Evolutionary conservation across 2,113 vertebrate genomes (phyloP).

Genomic region (Bujurquina vittata): DNA sequence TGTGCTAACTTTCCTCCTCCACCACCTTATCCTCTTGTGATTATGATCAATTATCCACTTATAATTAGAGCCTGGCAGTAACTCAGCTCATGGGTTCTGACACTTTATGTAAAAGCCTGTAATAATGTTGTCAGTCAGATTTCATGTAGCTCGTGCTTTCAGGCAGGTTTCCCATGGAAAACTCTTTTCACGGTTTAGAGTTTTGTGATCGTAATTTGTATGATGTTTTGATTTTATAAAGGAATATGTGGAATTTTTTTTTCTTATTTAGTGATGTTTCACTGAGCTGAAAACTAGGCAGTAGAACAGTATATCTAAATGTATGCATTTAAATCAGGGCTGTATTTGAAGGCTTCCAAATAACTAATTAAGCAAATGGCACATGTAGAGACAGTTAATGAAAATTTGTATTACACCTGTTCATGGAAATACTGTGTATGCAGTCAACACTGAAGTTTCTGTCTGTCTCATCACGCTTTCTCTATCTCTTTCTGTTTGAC

Average conservation of each 20-base stretch:
- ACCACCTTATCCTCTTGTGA: slow-evolving; percentile 67
- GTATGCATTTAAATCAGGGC: neutral
- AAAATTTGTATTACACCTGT: neutral
- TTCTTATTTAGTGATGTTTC: neutral
- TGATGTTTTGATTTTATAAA: neutral
- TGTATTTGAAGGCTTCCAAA: neutral
- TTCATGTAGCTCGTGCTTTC: slow-evolving; percentile 51
- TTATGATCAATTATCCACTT: slow-evolving; percentile 77
- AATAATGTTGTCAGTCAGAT: slow-evolving; percentile 74
- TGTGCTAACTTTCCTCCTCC: slow-evolving; percentile 60
- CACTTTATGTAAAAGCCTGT: slow-evolving; percentile 69
- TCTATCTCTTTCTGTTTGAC: slow-evolving; percentile 54
- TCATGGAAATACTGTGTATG: slow-evolving; percentile 10
- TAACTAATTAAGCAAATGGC: neutral
- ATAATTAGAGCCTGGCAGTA: slow-evolving; percentile 73
- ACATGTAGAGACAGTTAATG: neutral
- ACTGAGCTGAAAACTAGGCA: neutral
- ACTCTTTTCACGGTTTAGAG: slow-evolving; percentile 24
- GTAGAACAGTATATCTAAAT: neutral
- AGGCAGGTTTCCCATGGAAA: slow-evolving; percentile 27
- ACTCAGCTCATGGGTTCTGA: slow-evolving; percentile 62
- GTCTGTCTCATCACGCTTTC: slow-evolving; percentile 13
- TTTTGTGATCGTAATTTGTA: slow-evolving; percentile 12
- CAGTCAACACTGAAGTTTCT: neutral
- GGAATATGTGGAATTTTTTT: slow-evolving; percentile 12